A percentile compares a stretch with the other conserved stretches of the same genome.
Conservation (phyloP, 2,797 vertebrate species). For the Pagetopsis macropterus region DNA sequence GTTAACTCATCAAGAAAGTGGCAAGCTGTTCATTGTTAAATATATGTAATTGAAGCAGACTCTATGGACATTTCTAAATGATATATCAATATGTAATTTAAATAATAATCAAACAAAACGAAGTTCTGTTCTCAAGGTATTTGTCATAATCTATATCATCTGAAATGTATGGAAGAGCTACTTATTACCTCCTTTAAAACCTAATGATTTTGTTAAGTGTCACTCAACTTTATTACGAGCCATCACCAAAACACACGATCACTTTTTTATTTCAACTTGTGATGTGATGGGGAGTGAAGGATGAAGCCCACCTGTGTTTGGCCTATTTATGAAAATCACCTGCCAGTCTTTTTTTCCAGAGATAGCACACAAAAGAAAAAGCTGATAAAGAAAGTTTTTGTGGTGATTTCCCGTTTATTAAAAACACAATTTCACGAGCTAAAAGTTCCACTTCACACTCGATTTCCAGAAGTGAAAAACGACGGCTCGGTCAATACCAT, state of each 20-base stretch:
- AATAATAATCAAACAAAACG: not conserved
- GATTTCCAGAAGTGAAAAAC: constrained; percentile 58
- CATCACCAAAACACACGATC: constrained; percentile 10
- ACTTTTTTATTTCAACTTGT: constrained; percentile 16
- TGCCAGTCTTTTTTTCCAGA: constrained; percentile 22
- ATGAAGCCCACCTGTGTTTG: constrained; percentile 26
- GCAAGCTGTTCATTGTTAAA: not conserved
- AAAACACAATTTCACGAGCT: constrained; percentile 65
- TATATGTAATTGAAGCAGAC: not conserved
- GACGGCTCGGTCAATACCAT: constrained; percentile 61
- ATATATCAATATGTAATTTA: not conserved
- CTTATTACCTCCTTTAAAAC: not conserved
- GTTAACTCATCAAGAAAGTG: constrained; percentile 12
- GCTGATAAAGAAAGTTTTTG: constrained; percentile 45
- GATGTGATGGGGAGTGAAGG: constrained; percentile 20
- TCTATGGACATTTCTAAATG: not conserved
- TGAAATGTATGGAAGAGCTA: not conserved
- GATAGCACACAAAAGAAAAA: constrained; percentile 53
- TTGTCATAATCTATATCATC: not conserved
- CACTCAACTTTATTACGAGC: not conserved
- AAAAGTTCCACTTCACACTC: constrained; percentile 74
- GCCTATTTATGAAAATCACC: constrained; percentile 39
- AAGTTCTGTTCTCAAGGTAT: not conserved
- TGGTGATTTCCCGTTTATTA: constrained; percentile 63
- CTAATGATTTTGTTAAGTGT: not conserved